These are phyloP conservation scores for Amorpha juglandis DNA, from an alignment of 2,888 invertebrate genomes.

Conservation along the genomic window DNA sequence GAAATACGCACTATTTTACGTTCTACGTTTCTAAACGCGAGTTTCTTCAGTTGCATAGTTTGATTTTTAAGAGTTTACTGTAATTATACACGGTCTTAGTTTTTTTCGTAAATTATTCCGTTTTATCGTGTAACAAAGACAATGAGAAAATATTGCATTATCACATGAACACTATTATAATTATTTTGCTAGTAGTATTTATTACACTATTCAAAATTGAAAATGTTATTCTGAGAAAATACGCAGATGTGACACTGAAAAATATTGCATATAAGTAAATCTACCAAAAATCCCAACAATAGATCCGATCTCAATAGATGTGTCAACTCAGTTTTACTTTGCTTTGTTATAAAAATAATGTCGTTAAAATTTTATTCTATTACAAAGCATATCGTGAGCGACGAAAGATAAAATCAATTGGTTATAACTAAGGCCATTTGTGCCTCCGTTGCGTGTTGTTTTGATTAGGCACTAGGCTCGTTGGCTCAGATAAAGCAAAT, in stretches of 20 bases:
- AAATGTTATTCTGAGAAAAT: too few species aligned
- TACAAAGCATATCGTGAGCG: constrained; percentile 9
- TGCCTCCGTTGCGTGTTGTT: constrained; percentile 18
- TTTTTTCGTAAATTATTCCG: too few species aligned
- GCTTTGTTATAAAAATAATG: not conserved
- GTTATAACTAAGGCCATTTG: constrained; percentile 22
- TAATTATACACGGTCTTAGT: too few species aligned
- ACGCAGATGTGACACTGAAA: too few species aligned
- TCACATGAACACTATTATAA: too few species aligned
- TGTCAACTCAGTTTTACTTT: not conserved
- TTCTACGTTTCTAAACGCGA: constrained; percentile 28
- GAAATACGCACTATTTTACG: constrained; percentile 34
- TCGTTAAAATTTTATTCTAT: constrained; percentile 5
- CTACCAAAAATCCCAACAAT: not conserved
- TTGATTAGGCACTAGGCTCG: constrained; percentile 18
- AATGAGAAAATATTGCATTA: too few species aligned
- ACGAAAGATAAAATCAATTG: constrained; percentile 20
- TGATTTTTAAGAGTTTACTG: too few species aligned
- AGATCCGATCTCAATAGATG: not conserved
- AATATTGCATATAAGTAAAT: too few species aligned
- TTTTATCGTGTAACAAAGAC: too few species aligned
- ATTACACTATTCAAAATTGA: too few species aligned
- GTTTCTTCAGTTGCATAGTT: too few species aligned
- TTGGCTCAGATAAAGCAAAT: constrained; percentile 30
- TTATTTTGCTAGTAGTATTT: too few species aligned